Conservation (phyloP, 1,140 invertebrate species). For the Papilio helenus region DNA sequence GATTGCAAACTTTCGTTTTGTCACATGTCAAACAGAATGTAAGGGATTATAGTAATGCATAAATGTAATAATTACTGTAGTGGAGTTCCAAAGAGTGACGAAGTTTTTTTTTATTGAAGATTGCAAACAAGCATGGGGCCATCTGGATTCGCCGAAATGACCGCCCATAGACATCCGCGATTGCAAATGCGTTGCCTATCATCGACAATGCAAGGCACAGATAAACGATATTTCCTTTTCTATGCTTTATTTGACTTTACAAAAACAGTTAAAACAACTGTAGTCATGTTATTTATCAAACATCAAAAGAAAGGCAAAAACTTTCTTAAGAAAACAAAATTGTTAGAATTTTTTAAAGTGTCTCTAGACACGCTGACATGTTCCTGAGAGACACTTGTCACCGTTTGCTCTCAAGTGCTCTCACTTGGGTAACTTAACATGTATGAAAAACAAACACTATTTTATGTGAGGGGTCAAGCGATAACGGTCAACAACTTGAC, state of each 20-base stretch:
- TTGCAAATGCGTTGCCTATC: no score
- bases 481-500: neutral
- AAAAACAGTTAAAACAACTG: neutral
- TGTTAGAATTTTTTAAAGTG: neutral
- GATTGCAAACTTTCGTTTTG: neutral
- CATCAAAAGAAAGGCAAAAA: neutral
- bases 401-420: conserved; percentile 6
- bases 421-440: neutral
- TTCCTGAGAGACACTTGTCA: neutral
- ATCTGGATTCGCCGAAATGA: no score
- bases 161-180: no score
- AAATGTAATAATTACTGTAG: no score
- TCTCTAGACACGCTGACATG: conserved; percentile 14
- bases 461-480: neutral
- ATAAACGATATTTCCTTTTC: no score
- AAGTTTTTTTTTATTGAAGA: no score
- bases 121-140: no score
- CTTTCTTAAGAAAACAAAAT: neutral
- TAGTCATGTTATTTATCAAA: neutral
- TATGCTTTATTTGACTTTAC: no score
- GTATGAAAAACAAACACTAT: conserved; percentile 10
- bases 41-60: no score
- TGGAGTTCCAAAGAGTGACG: no score
- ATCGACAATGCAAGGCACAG: no score
- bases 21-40: no score